A percentile compares a stretch with the other conserved stretches of the same genome.
Evolutionary conservation across 2,888 invertebrate genomes (phyloP).

Genomic region (Pinctada fucata): DNA sequence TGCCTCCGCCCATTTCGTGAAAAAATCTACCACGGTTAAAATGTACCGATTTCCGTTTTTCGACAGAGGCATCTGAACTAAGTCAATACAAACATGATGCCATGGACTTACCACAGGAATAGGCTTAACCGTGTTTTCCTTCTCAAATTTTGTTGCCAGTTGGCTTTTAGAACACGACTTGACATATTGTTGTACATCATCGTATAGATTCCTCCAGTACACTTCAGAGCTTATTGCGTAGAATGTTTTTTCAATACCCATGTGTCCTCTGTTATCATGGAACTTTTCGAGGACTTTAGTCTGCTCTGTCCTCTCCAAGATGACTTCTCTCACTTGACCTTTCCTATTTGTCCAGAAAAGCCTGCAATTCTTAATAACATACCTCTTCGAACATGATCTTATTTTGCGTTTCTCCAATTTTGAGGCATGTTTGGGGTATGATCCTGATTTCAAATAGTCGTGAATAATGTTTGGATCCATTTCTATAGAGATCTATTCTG

Average conservation of each 20-base stretch:
- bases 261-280: constrained; percentile 8
- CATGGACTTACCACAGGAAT: constrained; percentile 5
- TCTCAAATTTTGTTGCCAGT: not conserved
- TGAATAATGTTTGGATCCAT: too few species aligned
- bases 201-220: constrained; percentile 1
- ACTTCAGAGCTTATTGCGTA: not conserved
- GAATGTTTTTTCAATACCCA: constrained; percentile 11
- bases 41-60: not conserved
- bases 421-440: too few species aligned
- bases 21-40: not conserved
- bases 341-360: constrained; percentile 1
- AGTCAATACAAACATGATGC: constrained; percentile 9
- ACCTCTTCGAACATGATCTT: not conserved
- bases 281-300: not conserved
- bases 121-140: not conserved
- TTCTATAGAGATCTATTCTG: too few species aligned
- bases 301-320: not conserved
- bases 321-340: constrained; percentile 1
- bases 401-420: not conserved
- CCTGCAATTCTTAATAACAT: not conserved
- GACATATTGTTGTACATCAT: not conserved
- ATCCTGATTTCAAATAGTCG: too few species aligned
- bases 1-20: not conserved
- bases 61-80: not conserved
- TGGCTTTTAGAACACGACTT: constrained; percentile 3